Evolutionary conservation across 2,888 invertebrate species (phyloP), one percentile per base, ranked within the genome.

Genomic region (Parelbella ahira): DNA sequence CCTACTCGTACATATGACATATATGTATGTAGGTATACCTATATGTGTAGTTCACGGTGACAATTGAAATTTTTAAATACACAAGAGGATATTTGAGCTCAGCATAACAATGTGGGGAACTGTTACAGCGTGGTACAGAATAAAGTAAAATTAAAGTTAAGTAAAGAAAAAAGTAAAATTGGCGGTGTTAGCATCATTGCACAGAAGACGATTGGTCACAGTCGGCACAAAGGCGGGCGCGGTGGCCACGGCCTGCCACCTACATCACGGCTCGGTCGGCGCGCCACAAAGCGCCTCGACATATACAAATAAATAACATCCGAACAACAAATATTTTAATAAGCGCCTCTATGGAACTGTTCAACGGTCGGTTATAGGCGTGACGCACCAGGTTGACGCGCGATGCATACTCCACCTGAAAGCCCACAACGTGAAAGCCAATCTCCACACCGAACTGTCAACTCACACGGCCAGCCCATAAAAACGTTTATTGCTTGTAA

Each of bases 321-420:
- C 63, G 75, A 81, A 86, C 83, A 83, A 84, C 87, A 86, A 87
- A 87, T 86, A 87, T 86, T 86, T 84, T 86, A 86, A 83, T 86
- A 86, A 84, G 77, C 82, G 80, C 69, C 73, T 76, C 77, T 63
- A 74, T 73, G 75, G 81, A 78, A 82, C 80, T 78, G 75, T 77
- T 76, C 68, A 71, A 75, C 74, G 72, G 69, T 73, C 68, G 67
- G 66, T 74, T 75, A 78, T 67, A 68, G 68, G 73, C 74, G 71
- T 75, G 78, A 76, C 80, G 69, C 72, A 60, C 62, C 60, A 53
- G 45, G 45, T 36, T 58, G 60, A 53, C 53, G 57, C 52, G 54
- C 48, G 65, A 53, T 58, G 63, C 39, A 30, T 36, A 37, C 30
- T 48, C 49, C 53, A 54, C 55, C 56, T 55, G 54, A 54, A 36